A percentile compares a stretch with the other conserved stretches of the same genome.
Evolutionary conservation across 2,797 vertebrate genomes (phyloP).

Genomic region (Molothrus ater): DNA sequence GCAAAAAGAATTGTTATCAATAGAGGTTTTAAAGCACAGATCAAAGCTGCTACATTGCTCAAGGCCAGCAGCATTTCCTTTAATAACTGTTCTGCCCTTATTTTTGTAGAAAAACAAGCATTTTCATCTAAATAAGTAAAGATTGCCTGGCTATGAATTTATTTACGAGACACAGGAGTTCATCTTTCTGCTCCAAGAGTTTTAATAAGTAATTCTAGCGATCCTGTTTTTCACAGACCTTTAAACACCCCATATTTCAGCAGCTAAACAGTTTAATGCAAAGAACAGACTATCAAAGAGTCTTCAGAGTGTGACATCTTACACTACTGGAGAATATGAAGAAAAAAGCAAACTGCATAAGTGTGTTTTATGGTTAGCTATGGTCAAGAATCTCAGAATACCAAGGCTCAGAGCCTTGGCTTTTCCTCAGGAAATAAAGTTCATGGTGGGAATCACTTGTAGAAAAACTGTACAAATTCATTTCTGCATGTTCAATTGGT

Average conservation of each 20-base stretch:
- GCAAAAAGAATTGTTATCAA: neutral
- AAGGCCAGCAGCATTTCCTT: neutral
- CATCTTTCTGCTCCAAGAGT: neutral
- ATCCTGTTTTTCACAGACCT: neutral
- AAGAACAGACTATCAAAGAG: neutral
- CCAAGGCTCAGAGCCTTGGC: neutral
- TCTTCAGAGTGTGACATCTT: neutral
- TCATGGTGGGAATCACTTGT: neutral
- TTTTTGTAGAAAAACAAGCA: neutral
- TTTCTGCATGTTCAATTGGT: neutral
- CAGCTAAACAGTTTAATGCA: neutral
- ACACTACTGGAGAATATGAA: neutral
- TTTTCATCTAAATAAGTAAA: neutral
- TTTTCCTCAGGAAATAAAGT: neutral
- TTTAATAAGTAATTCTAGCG: neutral
- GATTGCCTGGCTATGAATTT: neutral
- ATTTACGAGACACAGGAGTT: neutral
- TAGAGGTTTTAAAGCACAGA: neutral
- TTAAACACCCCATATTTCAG: neutral
- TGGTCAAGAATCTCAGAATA: neutral
- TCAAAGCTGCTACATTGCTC: neutral
- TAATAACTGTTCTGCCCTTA: neutral
- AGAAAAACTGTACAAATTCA: accelerated
- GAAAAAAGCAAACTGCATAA: neutral
- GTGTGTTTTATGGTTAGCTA: neutral